phyloP scores from a whole-genome alignment of 1,140 invertebrate genomes.

The Aporrectodea caliginosa region DNA sequence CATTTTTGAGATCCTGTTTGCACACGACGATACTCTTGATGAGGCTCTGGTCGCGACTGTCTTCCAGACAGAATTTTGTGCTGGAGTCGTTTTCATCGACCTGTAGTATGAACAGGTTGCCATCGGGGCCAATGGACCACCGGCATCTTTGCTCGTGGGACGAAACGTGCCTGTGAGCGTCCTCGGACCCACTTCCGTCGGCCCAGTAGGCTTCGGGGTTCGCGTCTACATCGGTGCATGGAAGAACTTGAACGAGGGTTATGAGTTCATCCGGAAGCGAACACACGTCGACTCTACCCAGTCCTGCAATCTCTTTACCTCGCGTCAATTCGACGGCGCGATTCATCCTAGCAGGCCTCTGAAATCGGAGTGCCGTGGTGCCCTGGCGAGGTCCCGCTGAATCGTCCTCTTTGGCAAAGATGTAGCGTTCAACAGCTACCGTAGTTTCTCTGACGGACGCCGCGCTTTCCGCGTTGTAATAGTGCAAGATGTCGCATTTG shows the following conservation, averaged over 20 bases:
- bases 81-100: background rate
- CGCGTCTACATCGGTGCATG: background rate
- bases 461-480: background rate
- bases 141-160: background rate
- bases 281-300: too few species aligned
- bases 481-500: background rate
- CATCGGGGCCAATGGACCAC: slow-evolving; percentile 26
- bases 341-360: background rate
- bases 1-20: too few species aligned
- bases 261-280: slow-evolving; percentile 6
- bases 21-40: too few species aligned
- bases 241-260: slow-evolving; percentile 15
- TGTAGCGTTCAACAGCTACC: background rate
- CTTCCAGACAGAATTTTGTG: background rate
- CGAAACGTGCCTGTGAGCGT: background rate
- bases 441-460: background rate
- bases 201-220: background rate
- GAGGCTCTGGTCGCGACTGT: too few species aligned
- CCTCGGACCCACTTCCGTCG: background rate
- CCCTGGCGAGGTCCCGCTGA: too few species aligned
- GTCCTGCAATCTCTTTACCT: background rate
- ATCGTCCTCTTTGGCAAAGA: background rate
- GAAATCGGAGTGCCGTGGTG: background rate
- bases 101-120: slow-evolving; percentile 19
- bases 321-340: too few species aligned